Evolutionary conservation across 2,113 vertebrate species (phyloP), one percentile per base, ranked within the genome.

Genomic region (Trematocara zebra): DNA sequence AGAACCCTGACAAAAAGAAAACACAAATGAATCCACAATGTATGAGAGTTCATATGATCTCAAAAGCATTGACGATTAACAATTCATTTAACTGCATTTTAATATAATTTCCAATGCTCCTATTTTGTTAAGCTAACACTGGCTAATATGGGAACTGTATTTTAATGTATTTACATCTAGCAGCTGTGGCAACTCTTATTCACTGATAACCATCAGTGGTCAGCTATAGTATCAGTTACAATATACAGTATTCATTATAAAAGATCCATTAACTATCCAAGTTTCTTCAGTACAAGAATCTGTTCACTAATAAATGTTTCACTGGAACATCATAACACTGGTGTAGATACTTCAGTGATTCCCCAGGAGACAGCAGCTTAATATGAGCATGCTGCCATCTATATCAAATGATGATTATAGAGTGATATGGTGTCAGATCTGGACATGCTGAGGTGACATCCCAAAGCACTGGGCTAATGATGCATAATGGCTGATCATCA

Each of bases 331-430:
- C 85, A 88, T 88, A 84, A 80, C 59, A 52, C 9, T 54, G 69
- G 78, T 82, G 59, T 40, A 14, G 69, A 78, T 64, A 57, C 52
- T 53, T 59, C 51, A 33, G 78, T 37, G 81, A 82, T 81, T 81
- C 57, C 79, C 40, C 53, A 33, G 80, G 42, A 90, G 83, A 83
- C 47, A 81, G 4, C 23, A 28, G 47, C 49, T 49, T 37, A 28
- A 28, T 67, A 31, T 17, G 61, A 86, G 52, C 59, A 8, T 2
- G 33, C 59, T 49, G 83, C 57, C 7, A 5, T 89, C 84, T 84
- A 80, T 74, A 76, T 84, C 88, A 85, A 80, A 80, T 91, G 80
- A 83, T 86, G 35, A 93, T 92, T 87, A 90, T 4, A 20, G 42
- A 88, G 79, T 81, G 61, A 88, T 84, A 78, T 8, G 8, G 85